Base-by-base conservation (phyloP, 1,140 invertebrate species). In the Papilio polyxenes region DNA sequence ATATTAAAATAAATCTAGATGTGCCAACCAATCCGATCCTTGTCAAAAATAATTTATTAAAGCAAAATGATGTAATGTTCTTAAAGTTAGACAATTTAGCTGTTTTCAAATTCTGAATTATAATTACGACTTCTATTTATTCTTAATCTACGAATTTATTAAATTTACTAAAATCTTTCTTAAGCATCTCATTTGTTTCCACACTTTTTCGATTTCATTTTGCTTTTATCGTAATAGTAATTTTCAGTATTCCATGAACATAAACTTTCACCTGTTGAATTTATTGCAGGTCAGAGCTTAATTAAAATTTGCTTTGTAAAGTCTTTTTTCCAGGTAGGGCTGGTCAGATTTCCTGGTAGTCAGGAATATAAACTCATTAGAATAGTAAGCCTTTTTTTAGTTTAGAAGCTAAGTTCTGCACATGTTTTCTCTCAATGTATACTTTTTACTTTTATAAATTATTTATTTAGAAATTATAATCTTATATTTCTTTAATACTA, bases 271-370 rank as follows among this genome's bases (percentile, higher is more conserved):
- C 65, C 31, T 72, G 65, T 72, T 72, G 65, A 72, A 72, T 72
- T 72, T 72, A 72, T 72, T 72, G 31, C 65, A 72, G 65, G 65
- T 72, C 65, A 11, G 65, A 72, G 65, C 65, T 72, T 72, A 72
- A 72, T 72, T 72, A 72, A 72, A 72, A 72, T 13, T 40, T 72
- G 65, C 31, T 59, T 59, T 59, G 56, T 17, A 59, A 72, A 72
- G 40, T 17, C 65, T 72, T 72, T 72, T 72, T 72, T 72, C 31
- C 31, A 37, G 65, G 31, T 40, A 37, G 11, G 13, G 65, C 23
- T 72, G 13, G 13, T 37, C 65, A 7, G 65, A 72, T 72, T 72
- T 72, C 65, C 13, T 65, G 11, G 62, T 65, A 65, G 20, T 31
- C 20, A 31, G 3, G 9, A 1, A 3, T 75, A 6, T 48, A 75